A percentile compares a stretch with the other conserved stretches of the same genome.
Conservation (phyloP, 2,888 invertebrate species). For the Ceramica pisi region DNA sequence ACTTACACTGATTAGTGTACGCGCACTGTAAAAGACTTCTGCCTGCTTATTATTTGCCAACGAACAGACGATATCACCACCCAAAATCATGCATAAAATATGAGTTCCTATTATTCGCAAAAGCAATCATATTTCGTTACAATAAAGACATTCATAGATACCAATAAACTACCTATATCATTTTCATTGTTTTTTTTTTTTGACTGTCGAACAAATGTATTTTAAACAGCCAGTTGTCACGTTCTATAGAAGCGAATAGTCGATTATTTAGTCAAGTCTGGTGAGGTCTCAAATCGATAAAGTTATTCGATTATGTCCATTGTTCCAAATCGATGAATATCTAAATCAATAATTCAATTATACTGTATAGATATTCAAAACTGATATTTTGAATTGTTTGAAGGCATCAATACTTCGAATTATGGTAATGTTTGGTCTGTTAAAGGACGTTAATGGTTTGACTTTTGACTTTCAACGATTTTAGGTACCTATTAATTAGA, state of each 20-base stretch:
- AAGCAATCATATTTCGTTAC: slow-evolving; percentile 31
- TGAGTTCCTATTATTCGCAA: slow-evolving; percentile 50
- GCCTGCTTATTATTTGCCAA: slow-evolving; percentile 31
- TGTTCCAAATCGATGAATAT: slow-evolving; percentile 68
- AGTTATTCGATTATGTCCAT: slow-evolving; percentile 68
- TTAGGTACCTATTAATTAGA: slow-evolving; percentile 13
- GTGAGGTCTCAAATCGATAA: slow-evolving; percentile 64
- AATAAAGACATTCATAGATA: slow-evolving; percentile 43
- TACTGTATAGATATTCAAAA: slow-evolving; percentile 61
- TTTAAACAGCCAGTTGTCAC: slow-evolving; percentile 61
- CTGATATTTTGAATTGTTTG: slow-evolving; percentile 63
- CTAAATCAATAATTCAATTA: slow-evolving; percentile 69
- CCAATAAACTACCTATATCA: slow-evolving; percentile 30
- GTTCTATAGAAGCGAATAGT: slow-evolving; percentile 54
- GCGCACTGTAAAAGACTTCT: background rate
- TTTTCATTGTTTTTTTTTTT: slow-evolving; percentile 52
- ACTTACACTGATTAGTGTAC: background rate
- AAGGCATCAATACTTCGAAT: slow-evolving; percentile 46
- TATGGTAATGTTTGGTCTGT: slow-evolving; percentile 10
- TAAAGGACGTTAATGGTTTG: slow-evolving; percentile 7
- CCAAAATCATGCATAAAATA: slow-evolving; percentile 40
- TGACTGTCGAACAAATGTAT: slow-evolving; percentile 40
- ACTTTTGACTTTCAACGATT: slow-evolving; percentile 36
- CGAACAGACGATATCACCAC: slow-evolving; percentile 8
- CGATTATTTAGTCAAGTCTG: slow-evolving; percentile 64